Conservation (phyloP, 2,113 vertebrate genomes). For the Plecturocebus donacophilus region DNA sequence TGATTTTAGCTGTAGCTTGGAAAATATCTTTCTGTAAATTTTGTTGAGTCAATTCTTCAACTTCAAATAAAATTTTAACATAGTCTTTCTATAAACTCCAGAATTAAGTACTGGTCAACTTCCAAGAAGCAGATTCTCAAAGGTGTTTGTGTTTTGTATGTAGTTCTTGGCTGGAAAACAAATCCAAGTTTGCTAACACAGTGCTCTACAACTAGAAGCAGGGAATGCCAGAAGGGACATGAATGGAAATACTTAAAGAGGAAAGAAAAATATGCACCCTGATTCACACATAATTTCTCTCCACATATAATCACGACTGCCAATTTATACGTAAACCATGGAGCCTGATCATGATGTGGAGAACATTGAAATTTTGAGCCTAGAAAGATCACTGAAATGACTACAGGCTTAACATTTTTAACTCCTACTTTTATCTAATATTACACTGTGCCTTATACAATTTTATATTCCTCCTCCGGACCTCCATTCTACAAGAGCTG, state of each 20-base stretch:
- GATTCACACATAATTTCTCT: slow-evolving; percentile 24
- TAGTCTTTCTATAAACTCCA: slow-evolving; percentile 74
- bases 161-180: slow-evolving; percentile 78
- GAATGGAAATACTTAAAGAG: slow-evolving; percentile 27
- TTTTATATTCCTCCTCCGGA: background rate
- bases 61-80: slow-evolving; percentile 72
- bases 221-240: background rate
- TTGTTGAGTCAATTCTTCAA: slow-evolving; percentile 79
- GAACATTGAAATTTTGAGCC: background rate
- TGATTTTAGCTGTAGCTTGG: slow-evolving; percentile 71
- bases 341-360: background rate
- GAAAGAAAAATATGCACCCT: slow-evolving; percentile 46
- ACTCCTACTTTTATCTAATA: background rate
- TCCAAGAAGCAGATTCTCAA: slow-evolving; percentile 66
- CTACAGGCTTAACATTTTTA: background rate
- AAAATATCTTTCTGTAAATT: slow-evolving; percentile 74
- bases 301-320: background rate
- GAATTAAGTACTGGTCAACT: slow-evolving; percentile 77
- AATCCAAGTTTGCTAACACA: slow-evolving; percentile 76
- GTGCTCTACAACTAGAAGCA: slow-evolving; percentile 67
- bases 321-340: background rate
- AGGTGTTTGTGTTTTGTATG: slow-evolving; percentile 78
- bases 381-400: background rate
- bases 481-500: background rate
- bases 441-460: background rate